A percentile compares a stretch with the other conserved stretches of the same genome.
phyloP scores from a whole-genome alignment of 1,140 invertebrate genomes.

The Drosophila malerkotliana region DNA sequence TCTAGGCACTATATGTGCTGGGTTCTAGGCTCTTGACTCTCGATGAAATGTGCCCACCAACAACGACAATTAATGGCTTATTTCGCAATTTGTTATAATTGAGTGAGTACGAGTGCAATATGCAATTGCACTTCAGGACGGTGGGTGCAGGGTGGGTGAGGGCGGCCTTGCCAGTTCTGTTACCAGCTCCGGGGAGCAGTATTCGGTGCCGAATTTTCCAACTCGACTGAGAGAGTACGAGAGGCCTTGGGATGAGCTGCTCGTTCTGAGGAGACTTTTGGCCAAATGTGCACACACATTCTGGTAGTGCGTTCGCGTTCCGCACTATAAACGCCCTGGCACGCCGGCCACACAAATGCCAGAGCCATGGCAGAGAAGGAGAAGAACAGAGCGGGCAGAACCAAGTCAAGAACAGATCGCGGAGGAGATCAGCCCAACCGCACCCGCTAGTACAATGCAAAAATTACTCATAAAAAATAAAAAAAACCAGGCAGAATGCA shows the following conservation, averaged over 20 bases:
- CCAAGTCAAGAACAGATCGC: constrained; percentile 20
- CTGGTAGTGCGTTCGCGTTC: constrained; percentile 44
- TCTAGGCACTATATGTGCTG: neutral
- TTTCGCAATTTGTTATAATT: constrained; percentile 67
- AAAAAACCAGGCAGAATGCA: constrained; percentile 2
- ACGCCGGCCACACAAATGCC: constrained; percentile 62
- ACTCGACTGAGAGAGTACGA: too few relatives aligned
- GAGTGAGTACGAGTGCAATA: constrained; percentile 37
- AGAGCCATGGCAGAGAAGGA: constrained; percentile 6
- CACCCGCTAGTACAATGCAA: constrained; percentile 16
- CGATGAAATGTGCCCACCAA: constrained; percentile 56
- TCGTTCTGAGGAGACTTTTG: too few relatives aligned
- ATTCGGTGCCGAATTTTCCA: too few relatives aligned
- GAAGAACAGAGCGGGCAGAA: constrained; percentile 11
- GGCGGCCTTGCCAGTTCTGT: constrained; percentile 1
- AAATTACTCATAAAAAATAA: neutral
- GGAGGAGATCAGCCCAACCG: constrained; percentile 13
- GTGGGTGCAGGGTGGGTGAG: constrained; percentile 5
- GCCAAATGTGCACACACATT: neutral
- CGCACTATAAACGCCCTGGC: constrained; percentile 69
- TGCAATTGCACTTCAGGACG: constrained; percentile 36
- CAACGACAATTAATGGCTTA: constrained; percentile 66
- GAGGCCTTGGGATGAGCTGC: too few relatives aligned
- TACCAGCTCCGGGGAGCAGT: too few relatives aligned
- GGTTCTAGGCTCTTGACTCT: constrained; percentile 36